Percentiles rank a stretch among this genome's conserved stretches.
phyloP scores from a whole-genome alignment of 1,140 invertebrate species.

The Rhyzopertha dominica region DNA sequence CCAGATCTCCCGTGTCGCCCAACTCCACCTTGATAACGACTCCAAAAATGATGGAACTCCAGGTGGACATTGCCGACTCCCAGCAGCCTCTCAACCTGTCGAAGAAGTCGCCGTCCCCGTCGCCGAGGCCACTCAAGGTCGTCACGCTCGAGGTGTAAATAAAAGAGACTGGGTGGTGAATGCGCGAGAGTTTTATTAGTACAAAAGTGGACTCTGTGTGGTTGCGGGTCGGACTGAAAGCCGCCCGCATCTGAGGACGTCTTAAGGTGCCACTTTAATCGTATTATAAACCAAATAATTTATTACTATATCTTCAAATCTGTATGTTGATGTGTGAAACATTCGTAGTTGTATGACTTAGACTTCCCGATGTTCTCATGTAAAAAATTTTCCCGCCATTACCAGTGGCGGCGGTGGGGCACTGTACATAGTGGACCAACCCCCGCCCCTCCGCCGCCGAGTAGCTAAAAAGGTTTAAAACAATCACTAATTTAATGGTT shows the following conservation, averaged over 20 bases:
- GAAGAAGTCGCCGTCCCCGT: constrained; percentile 80
- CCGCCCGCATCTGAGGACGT: constrained; percentile 10
- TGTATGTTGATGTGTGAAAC: constrained; percentile 36
- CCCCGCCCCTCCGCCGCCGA: constrained; percentile 16
- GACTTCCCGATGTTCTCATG: not conserved
- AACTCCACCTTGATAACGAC: constrained; percentile 44
- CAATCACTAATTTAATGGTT: constrained; percentile 45
- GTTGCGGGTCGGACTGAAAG: constrained; percentile 7
- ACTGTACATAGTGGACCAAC: constrained; percentile 46
- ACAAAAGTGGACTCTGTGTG: constrained; percentile 40
- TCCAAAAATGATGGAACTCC: constrained; percentile 64
- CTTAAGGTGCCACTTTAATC: constrained; percentile 49
- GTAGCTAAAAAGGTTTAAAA: constrained; percentile 37
- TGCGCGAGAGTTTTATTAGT: constrained; percentile 29
- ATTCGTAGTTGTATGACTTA: constrained; percentile 16
- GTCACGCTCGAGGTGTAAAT: constrained; percentile 55
- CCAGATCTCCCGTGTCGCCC: constrained; percentile 48
- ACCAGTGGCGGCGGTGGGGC: not conserved
- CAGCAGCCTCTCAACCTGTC: constrained; percentile 82
- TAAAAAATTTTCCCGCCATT: constrained; percentile 3
- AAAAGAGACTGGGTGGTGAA: constrained; percentile 7
- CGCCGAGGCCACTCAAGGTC: constrained; percentile 57
- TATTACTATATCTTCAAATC: constrained; percentile 50
- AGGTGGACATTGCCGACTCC: constrained; percentile 74
- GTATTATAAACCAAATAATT: constrained; percentile 63